Conservation (phyloP, 1,140 invertebrate species). For the Aphaenogaster floridana region DNA sequence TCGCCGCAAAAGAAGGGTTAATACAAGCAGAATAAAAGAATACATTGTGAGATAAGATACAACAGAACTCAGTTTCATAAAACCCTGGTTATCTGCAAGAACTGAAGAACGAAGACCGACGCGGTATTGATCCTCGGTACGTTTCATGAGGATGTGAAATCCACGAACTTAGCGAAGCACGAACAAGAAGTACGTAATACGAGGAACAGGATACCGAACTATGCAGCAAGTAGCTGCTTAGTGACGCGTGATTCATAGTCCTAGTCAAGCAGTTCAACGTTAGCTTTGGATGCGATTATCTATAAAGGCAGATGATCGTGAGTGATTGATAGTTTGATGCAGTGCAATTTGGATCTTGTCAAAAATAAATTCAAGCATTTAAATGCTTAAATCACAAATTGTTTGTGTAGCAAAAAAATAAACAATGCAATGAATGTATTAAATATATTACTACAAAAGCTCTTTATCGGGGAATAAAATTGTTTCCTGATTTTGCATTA, state of each 20-base stretch:
- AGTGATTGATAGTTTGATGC: slow-evolving; percentile 13
- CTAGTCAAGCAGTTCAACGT: slow-evolving; percentile 41
- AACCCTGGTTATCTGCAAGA: slow-evolving; percentile 27
- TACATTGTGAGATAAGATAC: slow-evolving; percentile 31
- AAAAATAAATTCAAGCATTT: not conserved
- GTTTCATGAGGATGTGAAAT: slow-evolving; percentile 46
- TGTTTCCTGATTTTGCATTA: not conserved
- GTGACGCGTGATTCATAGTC: slow-evolving; percentile 67
- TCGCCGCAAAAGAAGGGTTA: not conserved
- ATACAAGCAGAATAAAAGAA: not conserved
- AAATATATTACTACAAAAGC: not conserved
- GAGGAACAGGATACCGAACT: slow-evolving; percentile 43
- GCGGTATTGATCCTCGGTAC: slow-evolving; percentile 49
- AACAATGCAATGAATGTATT: not conserved
- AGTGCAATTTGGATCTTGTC: not conserved
- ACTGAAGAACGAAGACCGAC: slow-evolving; percentile 25
- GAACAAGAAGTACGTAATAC: slow-evolving; percentile 39
- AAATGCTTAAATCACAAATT: slow-evolving; percentile 3
- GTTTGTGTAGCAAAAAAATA: not conserved
- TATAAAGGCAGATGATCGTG: not conserved
- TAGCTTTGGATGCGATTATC: slow-evolving; percentile 17
- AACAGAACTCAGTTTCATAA: not conserved
- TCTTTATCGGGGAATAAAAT: not conserved
- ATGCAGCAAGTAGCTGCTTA: slow-evolving; percentile 66
- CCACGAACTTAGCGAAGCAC: slow-evolving; percentile 33